Conservation (phyloP, 2,888 invertebrate species). For the Leistus spinibarbis region DNA sequence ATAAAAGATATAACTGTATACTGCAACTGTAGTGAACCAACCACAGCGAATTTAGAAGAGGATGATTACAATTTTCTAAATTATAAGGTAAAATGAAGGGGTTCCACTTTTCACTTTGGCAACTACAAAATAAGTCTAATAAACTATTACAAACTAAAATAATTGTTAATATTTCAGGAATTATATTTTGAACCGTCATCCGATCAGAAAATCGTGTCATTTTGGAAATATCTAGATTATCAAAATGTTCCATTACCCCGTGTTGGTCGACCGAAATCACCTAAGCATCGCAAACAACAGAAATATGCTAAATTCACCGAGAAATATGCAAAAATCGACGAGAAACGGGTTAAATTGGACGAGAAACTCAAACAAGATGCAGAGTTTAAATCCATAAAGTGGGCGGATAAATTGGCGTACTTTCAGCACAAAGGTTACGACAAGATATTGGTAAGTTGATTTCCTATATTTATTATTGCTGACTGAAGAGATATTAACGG, state of each 20-base stretch:
- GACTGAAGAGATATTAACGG: no score
- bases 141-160: no score
- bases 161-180: constrained; percentile 1
- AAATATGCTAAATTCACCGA: background rate
- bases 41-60: background rate
- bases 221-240: background rate
- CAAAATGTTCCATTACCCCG: background rate
- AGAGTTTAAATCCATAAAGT: background rate
- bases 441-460: background rate
- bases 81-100: background rate
- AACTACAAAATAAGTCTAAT: no score
- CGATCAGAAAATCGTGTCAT: background rate
- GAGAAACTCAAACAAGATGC: background rate
- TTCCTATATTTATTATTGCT: no score
- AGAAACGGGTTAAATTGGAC: no score
- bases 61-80: background rate
- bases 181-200: background rate
- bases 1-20: background rate
- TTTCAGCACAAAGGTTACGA: background rate
- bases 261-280: background rate
- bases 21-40: background rate
- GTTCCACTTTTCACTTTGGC: no score
- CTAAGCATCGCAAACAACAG: no score
- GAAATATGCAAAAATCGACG: background rate
- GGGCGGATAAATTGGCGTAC: background rate